phyloP scores from a whole-genome alignment of 2,797 vertebrate species.

The Enteromius paludinosus region DNA sequence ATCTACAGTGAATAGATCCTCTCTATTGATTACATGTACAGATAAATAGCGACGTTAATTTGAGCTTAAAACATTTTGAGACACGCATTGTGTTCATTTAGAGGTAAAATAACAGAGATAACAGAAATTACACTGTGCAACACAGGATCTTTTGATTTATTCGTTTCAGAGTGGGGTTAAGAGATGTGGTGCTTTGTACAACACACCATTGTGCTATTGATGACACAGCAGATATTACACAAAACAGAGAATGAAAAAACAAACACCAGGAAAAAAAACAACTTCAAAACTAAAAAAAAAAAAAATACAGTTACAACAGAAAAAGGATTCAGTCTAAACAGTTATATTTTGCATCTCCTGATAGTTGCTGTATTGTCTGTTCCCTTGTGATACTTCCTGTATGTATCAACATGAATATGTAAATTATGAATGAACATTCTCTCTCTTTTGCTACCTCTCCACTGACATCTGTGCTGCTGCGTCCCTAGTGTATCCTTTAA shows the following conservation, averaged over 20 bases:
- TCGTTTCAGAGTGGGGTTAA: slow-evolving; percentile 77
- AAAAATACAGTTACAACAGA: slow-evolving; percentile 55
- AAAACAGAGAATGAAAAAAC: slow-evolving; percentile 63
- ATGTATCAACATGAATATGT: slow-evolving; percentile 52
- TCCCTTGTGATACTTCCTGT: slow-evolving; percentile 52
- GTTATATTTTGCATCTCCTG: slow-evolving; percentile 67
- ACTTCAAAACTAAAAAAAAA: slow-evolving; percentile 61
- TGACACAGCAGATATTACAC: slow-evolving; percentile 69
- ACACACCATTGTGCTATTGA: slow-evolving; percentile 56
- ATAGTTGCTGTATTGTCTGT: slow-evolving; percentile 58
- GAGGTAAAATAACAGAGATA: slow-evolving; percentile 42
- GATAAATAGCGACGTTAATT: not conserved
- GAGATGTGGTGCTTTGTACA: slow-evolving; percentile 64
- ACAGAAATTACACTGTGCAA: slow-evolving; percentile 67
- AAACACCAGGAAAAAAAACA: slow-evolving; percentile 59
- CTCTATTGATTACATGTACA: not conserved
- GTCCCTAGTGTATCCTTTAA: slow-evolving; percentile 26
- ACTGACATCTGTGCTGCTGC: slow-evolving; percentile 19
- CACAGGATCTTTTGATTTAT: slow-evolving; percentile 81
- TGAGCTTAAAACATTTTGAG: slow-evolving; percentile 27
- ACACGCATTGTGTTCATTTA: slow-evolving; percentile 19
- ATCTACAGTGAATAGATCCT: not conserved
- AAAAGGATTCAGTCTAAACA: slow-evolving; percentile 53
- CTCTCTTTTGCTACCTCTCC: slow-evolving; percentile 78
- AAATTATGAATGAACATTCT: slow-evolving; percentile 59